Conservation (phyloP, 2,888 invertebrate species). For the Leucozona laternaria region DNA sequence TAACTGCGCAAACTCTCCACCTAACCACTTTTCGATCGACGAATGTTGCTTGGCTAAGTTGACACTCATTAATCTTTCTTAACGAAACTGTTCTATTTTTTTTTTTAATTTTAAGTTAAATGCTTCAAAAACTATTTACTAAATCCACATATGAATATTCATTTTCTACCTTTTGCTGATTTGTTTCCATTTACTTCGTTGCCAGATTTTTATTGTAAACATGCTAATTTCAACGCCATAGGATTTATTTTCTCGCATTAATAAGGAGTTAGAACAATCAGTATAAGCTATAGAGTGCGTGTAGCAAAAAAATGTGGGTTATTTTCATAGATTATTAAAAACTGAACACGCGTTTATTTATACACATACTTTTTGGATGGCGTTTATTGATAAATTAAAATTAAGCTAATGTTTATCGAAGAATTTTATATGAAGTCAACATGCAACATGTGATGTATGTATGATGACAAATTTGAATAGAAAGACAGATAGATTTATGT, state of each 20-base stretch:
- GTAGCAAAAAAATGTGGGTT: background rate
- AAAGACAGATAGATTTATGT: background rate
- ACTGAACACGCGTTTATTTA: background rate
- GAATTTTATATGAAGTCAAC: background rate
- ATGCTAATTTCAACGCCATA: background rate
- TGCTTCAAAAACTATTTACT: too few relatives aligned
- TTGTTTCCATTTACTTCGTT: background rate
- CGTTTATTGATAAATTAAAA: slow-evolving; percentile 15
- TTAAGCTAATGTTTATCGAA: background rate
- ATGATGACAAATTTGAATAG: background rate
- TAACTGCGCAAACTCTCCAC: too few relatives aligned
- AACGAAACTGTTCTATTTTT: too few relatives aligned
- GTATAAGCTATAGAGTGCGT: background rate
- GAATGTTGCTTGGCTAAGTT: too few relatives aligned
- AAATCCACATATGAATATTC: too few relatives aligned
- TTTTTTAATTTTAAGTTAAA: too few relatives aligned
- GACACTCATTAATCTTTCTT: too few relatives aligned
- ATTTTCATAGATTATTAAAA: background rate
- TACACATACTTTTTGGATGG: background rate
- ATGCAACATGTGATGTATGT: background rate
- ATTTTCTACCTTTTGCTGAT: too few relatives aligned
- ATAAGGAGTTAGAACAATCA: background rate
- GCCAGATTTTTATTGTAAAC: background rate
- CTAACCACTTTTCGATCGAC: too few relatives aligned
- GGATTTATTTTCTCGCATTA: background rate